phyloP scores from a whole-genome alignment of 2,797 vertebrate genomes.

The Peromyscus nudipes region DNA sequence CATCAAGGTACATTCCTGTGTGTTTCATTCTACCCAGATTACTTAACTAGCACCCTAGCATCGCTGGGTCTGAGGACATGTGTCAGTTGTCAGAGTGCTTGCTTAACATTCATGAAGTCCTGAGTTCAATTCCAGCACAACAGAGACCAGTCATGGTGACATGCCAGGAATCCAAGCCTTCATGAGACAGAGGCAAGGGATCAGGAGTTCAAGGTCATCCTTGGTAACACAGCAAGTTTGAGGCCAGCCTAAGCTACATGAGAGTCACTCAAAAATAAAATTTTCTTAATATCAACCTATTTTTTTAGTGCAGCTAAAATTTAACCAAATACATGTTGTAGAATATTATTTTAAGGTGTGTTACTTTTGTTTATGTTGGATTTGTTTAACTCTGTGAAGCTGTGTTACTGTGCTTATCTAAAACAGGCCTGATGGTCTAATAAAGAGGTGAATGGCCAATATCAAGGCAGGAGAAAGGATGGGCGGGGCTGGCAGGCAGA shows the following conservation, averaged over 20 bases:
- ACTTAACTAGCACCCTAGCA: neutral
- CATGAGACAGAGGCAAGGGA: neutral
- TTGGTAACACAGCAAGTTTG: neutral
- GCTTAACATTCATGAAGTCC: neutral
- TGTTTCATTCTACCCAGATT: neutral
- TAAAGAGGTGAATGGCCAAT: too few species aligned
- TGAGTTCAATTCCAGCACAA: neutral
- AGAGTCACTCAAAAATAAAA: neutral
- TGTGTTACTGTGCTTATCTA: too few species aligned
- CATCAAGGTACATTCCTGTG: neutral
- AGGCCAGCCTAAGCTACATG: neutral
- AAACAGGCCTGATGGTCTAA: too few species aligned
- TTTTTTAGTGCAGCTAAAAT: constrained; percentile 25
- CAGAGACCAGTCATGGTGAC: neutral
- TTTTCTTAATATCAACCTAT: neutral
- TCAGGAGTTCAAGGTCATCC: neutral
- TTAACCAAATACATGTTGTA: neutral
- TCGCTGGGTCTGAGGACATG: neutral
- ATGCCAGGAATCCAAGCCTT: neutral
- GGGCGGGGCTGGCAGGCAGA: too few species aligned
- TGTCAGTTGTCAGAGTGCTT: neutral
- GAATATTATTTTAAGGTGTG: too few species aligned
- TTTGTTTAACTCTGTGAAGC: too few species aligned
- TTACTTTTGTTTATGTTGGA: too few species aligned
- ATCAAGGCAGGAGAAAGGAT: too few species aligned